Conservation (phyloP, 2,113 vertebrate species). For the Petrocephalus microphthalmus region DNA sequence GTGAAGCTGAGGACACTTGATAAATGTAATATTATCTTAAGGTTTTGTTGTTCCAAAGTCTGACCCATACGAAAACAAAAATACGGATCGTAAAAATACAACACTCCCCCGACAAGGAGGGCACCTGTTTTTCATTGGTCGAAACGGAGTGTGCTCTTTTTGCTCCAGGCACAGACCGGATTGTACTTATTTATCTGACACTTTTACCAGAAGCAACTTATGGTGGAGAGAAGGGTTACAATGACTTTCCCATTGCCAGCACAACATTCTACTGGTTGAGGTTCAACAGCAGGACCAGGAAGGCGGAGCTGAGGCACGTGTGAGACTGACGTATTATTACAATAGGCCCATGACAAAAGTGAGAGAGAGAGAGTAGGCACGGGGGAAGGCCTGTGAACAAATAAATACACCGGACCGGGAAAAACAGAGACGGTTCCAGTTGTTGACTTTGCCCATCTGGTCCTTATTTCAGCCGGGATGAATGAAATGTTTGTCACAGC, state of each 20-base stretch:
- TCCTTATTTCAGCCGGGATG: slow-evolving; percentile 27
- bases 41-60: neutral
- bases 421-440: neutral
- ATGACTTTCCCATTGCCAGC: neutral
- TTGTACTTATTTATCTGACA: neutral
- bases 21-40: neutral
- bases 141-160: neutral
- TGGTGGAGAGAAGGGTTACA: neutral
- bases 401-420: slow-evolving; percentile 13
- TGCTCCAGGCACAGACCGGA: neutral
- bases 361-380: slow-evolving; percentile 12
- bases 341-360: neutral
- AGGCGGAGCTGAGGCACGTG: neutral
- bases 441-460: slow-evolving; percentile 32
- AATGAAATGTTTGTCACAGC: slow-evolving; percentile 29
- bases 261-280: neutral
- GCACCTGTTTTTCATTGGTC: neutral
- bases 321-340: slow-evolving; percentile 14
- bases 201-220: neutral
- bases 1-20: neutral
- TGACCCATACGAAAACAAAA: neutral
- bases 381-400: slow-evolving; percentile 16
- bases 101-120: neutral
- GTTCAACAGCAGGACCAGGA: neutral
- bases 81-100: neutral